Base-by-base conservation (phyloP, 64 coral and sea anemone genomes). In the Actinia equina region DNA sequence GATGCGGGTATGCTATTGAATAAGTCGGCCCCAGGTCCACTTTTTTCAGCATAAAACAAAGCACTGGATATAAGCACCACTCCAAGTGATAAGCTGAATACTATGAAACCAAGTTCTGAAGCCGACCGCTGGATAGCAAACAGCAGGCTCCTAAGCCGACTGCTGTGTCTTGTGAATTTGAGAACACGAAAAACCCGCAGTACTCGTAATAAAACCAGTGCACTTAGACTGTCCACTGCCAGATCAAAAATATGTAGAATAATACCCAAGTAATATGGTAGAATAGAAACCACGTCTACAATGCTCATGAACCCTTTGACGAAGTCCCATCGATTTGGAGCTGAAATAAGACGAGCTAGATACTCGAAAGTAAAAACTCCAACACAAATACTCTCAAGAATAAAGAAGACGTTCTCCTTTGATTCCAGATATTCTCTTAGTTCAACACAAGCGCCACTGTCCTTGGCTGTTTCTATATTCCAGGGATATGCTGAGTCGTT, bases 1-100 rank as follows among this genome's bases (percentile, higher is more conserved):
- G 95, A 81, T 51, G 95, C 95, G 61, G 95, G 95, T 17, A 98
- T 98, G 86, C 95, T 98, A 42, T 94, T 19, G 41, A 98, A 98
- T 51, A 61, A n/a, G 1, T 92, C 86, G 17, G 77, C 80, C 5
- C 84, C 80, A 49, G 86, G 83, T 3, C 58, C 27, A 15, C 56
- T 51, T 23, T 89, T 44, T 80, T 94, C 95, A 41, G 87, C 81
- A 19, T 92, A 98, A 83, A 83, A 98, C 10, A 98, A 57, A 56
- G 94, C 52, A 89, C 95, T 98, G 5, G 95, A 98, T 12, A 98
- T 89, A 57, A 98, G 84, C 8, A 94, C 25, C 19, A 98, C 95
- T 65, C 95, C 95, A 3, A 98, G 87, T n/a, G 86, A 89, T 42
- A 98, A 89, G 54, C 95, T 98, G 46, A 98, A 98, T 26, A 98